A percentile compares a stretch with the other conserved stretches of the same genome.
These are phyloP conservation scores for Halcyon malimbica DNA, from an alignment of 2,113 vertebrate species.

Conservation along the genomic window DNA sequence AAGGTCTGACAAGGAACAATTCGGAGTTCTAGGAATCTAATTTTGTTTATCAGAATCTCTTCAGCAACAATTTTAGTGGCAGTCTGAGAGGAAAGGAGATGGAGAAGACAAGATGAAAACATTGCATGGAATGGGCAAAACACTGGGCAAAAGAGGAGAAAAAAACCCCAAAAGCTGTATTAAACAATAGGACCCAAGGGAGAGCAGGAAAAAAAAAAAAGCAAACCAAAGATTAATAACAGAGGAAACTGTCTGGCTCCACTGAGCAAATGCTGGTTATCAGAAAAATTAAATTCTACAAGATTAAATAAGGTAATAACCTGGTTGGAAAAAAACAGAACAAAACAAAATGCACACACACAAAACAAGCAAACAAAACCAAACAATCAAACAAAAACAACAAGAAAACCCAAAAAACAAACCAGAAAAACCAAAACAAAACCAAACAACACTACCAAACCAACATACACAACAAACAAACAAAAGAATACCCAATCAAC, in stretches of 20 bases:
- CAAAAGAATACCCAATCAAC: neutral
- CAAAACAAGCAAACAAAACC: neutral
- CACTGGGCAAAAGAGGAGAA: neutral
- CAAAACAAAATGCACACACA: neutral
- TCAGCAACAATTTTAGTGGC: constrained; percentile 3
- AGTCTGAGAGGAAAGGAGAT: neutral
- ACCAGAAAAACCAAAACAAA: too few species aligned
- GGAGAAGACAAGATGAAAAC: neutral
- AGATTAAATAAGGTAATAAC: constrained; percentile 17
- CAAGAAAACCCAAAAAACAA: too few species aligned
- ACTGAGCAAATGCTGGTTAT: neutral
- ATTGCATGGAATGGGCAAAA: neutral
- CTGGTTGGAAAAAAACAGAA: neutral
- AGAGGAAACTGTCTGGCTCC: neutral
- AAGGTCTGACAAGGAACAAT: constrained; percentile 12
- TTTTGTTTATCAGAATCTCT: constrained; percentile 17
- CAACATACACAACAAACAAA: neutral
- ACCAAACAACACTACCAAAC: too few species aligned
- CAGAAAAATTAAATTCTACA: constrained; percentile 38
- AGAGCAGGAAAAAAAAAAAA: neutral
- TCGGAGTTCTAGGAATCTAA: constrained; percentile 19
- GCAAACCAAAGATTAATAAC: neutral
- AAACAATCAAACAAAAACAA: neutral
- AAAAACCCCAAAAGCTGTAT: neutral
- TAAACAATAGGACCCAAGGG: neutral